Evolutionary conservation across 2,797 vertebrate genomes (phyloP).

Genomic region (Enteromius radiatus): DNA sequence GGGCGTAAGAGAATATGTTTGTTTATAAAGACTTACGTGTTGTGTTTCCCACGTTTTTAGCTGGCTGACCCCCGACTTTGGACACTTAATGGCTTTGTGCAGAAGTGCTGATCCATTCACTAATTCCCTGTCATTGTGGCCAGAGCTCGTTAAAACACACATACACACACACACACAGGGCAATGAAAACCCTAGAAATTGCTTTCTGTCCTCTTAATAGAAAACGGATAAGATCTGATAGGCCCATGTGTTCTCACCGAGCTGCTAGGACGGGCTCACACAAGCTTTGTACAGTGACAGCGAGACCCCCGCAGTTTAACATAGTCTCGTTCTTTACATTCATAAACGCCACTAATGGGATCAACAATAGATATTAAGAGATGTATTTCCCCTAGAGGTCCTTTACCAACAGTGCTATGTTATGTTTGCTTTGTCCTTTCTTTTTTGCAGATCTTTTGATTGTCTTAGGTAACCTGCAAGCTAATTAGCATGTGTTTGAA

Average conservation of each 20-base stretch:
- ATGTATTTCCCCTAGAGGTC: slow-evolving; percentile 25
- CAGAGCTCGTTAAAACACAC: slow-evolving; percentile 54
- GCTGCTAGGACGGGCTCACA: slow-evolving; percentile 32
- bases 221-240: slow-evolving; percentile 63
- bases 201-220: slow-evolving; percentile 64
- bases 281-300: slow-evolving; percentile 42
- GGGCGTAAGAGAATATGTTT: slow-evolving; percentile 7
- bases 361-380: slow-evolving; percentile 41
- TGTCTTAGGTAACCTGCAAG: slow-evolving; percentile 7
- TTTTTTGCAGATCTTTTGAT: slow-evolving; percentile 26
- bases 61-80: slow-evolving; percentile 42
- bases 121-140: slow-evolving; percentile 58
- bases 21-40: neutral
- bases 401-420: neutral
- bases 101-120: slow-evolving; percentile 61
- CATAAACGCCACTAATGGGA: slow-evolving; percentile 38
- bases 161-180: slow-evolving; percentile 34
- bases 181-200: slow-evolving; percentile 63
- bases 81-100: slow-evolving; percentile 62
- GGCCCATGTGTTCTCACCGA: slow-evolving; percentile 51
- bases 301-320: slow-evolving; percentile 38
- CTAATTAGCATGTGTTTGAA: slow-evolving; percentile 26
- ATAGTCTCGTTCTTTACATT: slow-evolving; percentile 28
- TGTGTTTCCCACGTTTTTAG: slow-evolving; percentile 33
- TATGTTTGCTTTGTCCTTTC: neutral